Base-by-base conservation (phyloP, 2,113 vertebrate genomes). In the Dascyllus trimaculatus region DNA sequence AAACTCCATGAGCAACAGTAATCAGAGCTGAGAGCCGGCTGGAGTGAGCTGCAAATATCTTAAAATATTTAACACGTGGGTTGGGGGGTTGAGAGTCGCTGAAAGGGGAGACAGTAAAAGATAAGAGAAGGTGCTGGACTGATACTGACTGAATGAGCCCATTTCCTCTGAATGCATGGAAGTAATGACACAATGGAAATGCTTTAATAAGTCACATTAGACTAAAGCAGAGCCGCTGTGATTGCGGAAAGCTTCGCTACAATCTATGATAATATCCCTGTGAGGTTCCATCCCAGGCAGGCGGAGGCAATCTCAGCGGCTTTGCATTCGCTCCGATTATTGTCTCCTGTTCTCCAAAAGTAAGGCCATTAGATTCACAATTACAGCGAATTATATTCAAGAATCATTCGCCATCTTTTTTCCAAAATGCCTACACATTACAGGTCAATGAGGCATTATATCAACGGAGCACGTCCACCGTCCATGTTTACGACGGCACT, bases 161-260 rank as follows among this genome's bases (percentile, higher is more conserved):
- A 82, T 91, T 88, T 90, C 84, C 84, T 66, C 71, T 79, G 64
- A 86, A 82, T 85, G 81, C 26, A 67, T 80, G 74, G 80, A 86
- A 88, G 85, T 91, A 88, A 92, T 88, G 84, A 89, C 74, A 92
- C 87, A 91, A 82, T 86, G 81, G 79, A 81, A 88, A 82, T 58
- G 73, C 70, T 88, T 81, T 73, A 87, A 89, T 90, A 85, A 86
- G 85, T 86, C 76, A 67, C 71, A 86, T 87, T 82, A 86, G 54
- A 61, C 83, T 71, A 78, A 89, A 83, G 63, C 75, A 38, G 78
- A 66, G 72, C 46, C 43, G 66, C 54, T 51, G 64, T 84, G 85
- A 89, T 73, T 79, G 74, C 80, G 78, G 63, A 82, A 69, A 85
- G 80, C 85, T 68, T 75, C 13, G 17, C 46, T 63, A 25, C 80